Conservation (phyloP, 1,140 invertebrate species). For the Harlomillsia oculata region DNA sequence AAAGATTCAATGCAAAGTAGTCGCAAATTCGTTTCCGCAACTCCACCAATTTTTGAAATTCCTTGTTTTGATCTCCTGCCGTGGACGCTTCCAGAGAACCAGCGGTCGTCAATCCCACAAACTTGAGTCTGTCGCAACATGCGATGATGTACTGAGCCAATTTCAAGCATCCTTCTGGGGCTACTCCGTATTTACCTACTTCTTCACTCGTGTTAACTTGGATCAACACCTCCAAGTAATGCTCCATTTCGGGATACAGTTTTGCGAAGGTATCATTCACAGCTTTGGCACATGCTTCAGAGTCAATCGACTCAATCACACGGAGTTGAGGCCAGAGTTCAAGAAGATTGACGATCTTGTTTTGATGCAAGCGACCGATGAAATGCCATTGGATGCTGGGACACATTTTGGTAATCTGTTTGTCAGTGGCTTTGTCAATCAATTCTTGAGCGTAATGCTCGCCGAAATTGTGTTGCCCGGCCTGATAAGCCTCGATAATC, state of each 20-base stretch:
- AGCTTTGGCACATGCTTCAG: conserved; percentile 64
- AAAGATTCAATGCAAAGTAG: no score
- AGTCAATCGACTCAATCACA: conserved; percentile 82
- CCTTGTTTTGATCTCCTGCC: no score
- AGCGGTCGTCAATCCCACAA: conserved; percentile 92
- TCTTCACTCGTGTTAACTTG: conserved; percentile 95
- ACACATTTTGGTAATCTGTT: conserved; percentile 67
- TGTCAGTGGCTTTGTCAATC: conserved; percentile 64
- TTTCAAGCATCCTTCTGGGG: conserved; percentile 49
- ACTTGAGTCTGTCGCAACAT: conserved; percentile 67
- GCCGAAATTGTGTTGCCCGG: conserved; percentile 85
- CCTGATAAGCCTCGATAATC: conserved; percentile 73
- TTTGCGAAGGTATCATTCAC: conserved; percentile 72
- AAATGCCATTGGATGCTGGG: conserved; percentile 95
- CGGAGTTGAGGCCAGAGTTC: conserved; percentile 57
- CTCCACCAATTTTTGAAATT: no score
- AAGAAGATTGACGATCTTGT: conserved; percentile 80
- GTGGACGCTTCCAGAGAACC: no score
- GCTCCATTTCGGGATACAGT: conserved; percentile 49
- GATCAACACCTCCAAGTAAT: conserved; percentile 65
- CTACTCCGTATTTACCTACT: conserved; percentile 69
- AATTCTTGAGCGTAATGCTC: conserved; percentile 97
- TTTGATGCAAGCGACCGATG: conserved; percentile 88
- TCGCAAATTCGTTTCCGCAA: no score
- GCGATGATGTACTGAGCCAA: conserved; percentile 64